Evolutionary conservation across 2,888 invertebrate species (phyloP).

Genomic region (Flexamia atlantica): DNA sequence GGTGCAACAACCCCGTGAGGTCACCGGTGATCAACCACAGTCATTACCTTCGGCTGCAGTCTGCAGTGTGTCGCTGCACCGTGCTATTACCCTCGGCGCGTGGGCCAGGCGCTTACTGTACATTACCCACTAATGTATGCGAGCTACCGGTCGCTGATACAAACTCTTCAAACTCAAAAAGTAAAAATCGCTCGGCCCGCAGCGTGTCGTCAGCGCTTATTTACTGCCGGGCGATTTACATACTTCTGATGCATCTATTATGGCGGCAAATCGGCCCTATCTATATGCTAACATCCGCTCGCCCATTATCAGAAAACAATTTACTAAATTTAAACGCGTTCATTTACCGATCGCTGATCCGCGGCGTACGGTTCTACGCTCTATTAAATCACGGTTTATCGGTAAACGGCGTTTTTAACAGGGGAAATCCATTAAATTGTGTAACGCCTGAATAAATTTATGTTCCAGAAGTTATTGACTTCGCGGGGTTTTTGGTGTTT

Average conservation of each 20-base stretch:
- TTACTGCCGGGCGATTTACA: slow-evolving; percentile 44
- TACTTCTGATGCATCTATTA: slow-evolving; percentile 57
- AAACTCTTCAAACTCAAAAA: slow-evolving; percentile 32
- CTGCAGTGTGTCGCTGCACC: background rate
- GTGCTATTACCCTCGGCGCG: slow-evolving; percentile 42
- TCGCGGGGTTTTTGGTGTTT: too few species aligned
- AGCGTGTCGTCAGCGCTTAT: slow-evolving; percentile 56
- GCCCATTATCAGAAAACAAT: slow-evolving; percentile 55
- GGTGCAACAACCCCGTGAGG: background rate
- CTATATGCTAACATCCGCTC: slow-evolving; percentile 59
- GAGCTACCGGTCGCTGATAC: slow-evolving; percentile 32
- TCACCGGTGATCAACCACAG: slow-evolving; percentile 11
- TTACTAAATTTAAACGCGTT: slow-evolving; percentile 60
- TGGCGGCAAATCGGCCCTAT: slow-evolving; percentile 54
- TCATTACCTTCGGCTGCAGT: slow-evolving; percentile 15
- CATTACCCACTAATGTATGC: slow-evolving; percentile 44
- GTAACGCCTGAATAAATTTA: background rate
- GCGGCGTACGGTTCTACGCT: slow-evolving; percentile 29
- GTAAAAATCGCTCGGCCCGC: slow-evolving; percentile 29
- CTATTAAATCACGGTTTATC: slow-evolving; percentile 42
- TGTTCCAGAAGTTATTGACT: too few species aligned
- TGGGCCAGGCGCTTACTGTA: slow-evolving; percentile 41
- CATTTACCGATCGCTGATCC: slow-evolving; percentile 42
- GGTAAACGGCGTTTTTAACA: slow-evolving; percentile 43
- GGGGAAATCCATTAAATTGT: slow-evolving; percentile 39